Evolutionary conservation across 2,888 invertebrate species (phyloP).

Genomic region (Rhimphoctona megacephalus): DNA sequence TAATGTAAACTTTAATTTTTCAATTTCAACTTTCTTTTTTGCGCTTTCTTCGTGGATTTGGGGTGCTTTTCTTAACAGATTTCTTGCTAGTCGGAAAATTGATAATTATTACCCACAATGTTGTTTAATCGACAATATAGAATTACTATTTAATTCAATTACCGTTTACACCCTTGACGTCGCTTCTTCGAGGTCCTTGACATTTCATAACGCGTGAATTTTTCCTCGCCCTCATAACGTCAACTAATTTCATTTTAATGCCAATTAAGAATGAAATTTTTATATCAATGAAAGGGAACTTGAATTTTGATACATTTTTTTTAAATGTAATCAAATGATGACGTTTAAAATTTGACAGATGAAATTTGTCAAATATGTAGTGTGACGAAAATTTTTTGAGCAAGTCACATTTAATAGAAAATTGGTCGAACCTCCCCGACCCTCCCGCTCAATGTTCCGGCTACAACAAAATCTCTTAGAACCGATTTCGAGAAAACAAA

Average conservation of each 20-base stretch:
- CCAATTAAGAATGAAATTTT: not conserved
- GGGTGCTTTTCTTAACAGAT: slow-evolving; percentile 7
- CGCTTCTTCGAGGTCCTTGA: slow-evolving; percentile 48
- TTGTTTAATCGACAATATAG: not conserved
- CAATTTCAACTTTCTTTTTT: too few relatives aligned
- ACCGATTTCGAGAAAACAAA: too few relatives aligned
- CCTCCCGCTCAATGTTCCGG: too few relatives aligned
- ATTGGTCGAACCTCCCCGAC: too few relatives aligned
- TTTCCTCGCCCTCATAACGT: slow-evolving; percentile 13
- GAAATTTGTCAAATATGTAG: not conserved
- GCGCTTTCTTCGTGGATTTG: slow-evolving; percentile 32
- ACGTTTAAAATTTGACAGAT: not conserved
- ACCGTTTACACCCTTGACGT: slow-evolving; percentile 31
- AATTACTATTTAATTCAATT: not conserved
- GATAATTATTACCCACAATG: not conserved
- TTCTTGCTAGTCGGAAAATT: slow-evolving; percentile 12
- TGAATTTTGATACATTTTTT: not conserved
- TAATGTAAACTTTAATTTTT: not conserved
- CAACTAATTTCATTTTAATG: not conserved
- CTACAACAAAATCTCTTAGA: too few relatives aligned
- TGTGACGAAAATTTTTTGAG: too few relatives aligned
- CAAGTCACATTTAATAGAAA: too few relatives aligned
- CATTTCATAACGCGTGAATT: slow-evolving; percentile 45
- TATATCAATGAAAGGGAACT: not conserved
- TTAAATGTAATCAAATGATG: not conserved